Conservation (phyloP, 2,888 invertebrate species). For the Cryptus viduatorius region DNA sequence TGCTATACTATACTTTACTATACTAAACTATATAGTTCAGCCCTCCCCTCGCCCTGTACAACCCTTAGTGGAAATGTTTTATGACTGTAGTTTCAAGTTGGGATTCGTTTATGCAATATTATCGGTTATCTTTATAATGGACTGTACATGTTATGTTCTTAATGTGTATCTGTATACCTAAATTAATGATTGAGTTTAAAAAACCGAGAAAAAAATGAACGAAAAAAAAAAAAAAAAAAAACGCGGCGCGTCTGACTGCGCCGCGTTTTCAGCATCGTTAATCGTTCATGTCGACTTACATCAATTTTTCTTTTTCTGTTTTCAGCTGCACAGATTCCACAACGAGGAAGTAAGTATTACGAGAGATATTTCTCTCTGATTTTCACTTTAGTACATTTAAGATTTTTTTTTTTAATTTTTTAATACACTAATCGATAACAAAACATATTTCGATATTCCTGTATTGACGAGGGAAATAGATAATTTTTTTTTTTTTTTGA, state of each 20-base stretch:
- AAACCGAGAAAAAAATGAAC: slow-evolving; percentile 4
- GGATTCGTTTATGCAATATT: slow-evolving; percentile 83
- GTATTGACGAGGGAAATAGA: neutral
- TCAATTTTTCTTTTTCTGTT: slow-evolving; percentile 86
- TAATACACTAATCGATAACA: slow-evolving; percentile 5
- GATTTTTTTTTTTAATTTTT: slow-evolving; percentile 1
- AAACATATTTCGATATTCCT: neutral
- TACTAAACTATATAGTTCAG: slow-evolving; percentile 60
- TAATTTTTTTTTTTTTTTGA: slow-evolving; percentile 16
- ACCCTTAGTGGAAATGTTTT: slow-evolving; percentile 83
- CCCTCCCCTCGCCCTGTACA: slow-evolving; percentile 66
- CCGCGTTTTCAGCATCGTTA: slow-evolving; percentile 24
- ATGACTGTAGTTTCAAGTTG: slow-evolving; percentile 82
- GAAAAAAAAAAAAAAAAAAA: slow-evolving; percentile 12
- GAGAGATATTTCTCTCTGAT: slow-evolving; percentile 42
- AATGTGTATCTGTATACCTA: slow-evolving; percentile 80
- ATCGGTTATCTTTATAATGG: slow-evolving; percentile 78
- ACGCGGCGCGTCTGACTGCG: slow-evolving; percentile 24
- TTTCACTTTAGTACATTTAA: slow-evolving; percentile 31
- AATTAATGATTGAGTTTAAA: slow-evolving; percentile 64
- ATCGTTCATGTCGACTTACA: slow-evolving; percentile 74
- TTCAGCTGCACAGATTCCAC: slow-evolving; percentile 95
- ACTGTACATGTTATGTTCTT: slow-evolving; percentile 83
- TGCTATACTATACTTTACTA: slow-evolving; percentile 12
- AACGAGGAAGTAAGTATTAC: slow-evolving; percentile 93